Conservation (phyloP, 2,797 vertebrate species). For the Danio kyathit region DNA sequence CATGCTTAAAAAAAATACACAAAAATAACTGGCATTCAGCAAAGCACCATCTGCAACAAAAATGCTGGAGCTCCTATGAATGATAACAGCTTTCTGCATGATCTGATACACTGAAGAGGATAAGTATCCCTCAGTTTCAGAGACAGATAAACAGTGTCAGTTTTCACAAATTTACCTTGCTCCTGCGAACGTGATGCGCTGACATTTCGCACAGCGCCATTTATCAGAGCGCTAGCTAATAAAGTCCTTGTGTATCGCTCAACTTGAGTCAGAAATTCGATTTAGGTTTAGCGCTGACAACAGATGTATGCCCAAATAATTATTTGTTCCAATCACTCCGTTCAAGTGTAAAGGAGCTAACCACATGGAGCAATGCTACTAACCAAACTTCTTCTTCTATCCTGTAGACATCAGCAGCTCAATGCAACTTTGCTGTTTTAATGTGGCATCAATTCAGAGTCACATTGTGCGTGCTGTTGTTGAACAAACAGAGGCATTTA, state of each 20-base stretch:
- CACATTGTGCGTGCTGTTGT: neutral
- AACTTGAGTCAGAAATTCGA: conserved; percentile 26
- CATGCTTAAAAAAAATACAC: conserved; percentile 12
- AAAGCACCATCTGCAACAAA: conserved; percentile 38
- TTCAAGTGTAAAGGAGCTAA: conserved; percentile 12
- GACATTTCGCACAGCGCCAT: conserved; percentile 13
- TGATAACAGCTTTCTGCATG: conserved; percentile 40
- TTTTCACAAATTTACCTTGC: conserved; percentile 7
- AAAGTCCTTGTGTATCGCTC: conserved; percentile 7
- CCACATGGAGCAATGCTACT: neutral
- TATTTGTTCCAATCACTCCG: conserved; percentile 22
- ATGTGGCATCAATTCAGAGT: neutral
- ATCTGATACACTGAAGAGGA: conserved; percentile 36
- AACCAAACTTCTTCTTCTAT: neutral
- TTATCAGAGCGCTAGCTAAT: neutral
- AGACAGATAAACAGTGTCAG: conserved; percentile 29
- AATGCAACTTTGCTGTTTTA: neutral
- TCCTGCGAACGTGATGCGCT: neutral
- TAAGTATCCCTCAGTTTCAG: conserved; percentile 19
- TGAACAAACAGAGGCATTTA: conserved; percentile 5
- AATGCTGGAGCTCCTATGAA: conserved; percentile 18
- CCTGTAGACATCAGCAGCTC: neutral
- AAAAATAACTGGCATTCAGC: conserved; percentile 37
- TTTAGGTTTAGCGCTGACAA: neutral
- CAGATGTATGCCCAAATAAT: neutral